Base-by-base conservation (phyloP, 2,888 invertebrate species). In the Eupelmus urozonus region DNA sequence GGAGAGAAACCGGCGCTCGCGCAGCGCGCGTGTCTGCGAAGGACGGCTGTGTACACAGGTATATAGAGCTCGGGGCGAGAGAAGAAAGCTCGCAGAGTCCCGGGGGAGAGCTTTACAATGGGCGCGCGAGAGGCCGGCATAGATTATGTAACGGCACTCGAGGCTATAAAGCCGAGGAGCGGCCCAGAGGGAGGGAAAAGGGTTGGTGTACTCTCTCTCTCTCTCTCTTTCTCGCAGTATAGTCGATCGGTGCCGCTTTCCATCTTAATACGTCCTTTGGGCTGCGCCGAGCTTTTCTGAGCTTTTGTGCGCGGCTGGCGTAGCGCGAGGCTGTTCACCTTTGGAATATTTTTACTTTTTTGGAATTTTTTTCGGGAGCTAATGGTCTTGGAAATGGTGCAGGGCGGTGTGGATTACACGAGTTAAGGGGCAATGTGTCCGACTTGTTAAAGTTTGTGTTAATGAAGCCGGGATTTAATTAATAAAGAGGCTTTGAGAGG, bases 111-210 rank as follows among this genome's bases (percentile, higher is more conserved):
- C 66, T 74, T 66, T 34, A 76, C 29, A 76, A 69, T 69, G 57
- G 62, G 49, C 5, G 40, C 18, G 20, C 13, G 40, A 5, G 27
- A 45, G 40, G 25, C 5, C 23, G 25, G n/a, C 69, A 62, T 76
- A 69, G 69, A 76, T 76, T 76, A 76, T 76, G 76, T 70, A 76
- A 76, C 40, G 42, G 29, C 63, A 62, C 69, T 76, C 45, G 75
- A 40, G 60, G 75, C 75, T 67, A 66, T 53, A 66, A 59, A 49
- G 66, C 27, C 27, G 13, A 13, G 16, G 13, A 7, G 13, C 9
- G 16, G 13, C 13, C 2, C 9, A 13, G 45, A 45, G 45, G 16
- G 16, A 45, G 18, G 7, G 16, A 40, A 53, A 53, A 5, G 60
- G 34, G 49, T n/a, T 16, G 13, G 11, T 42, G 0, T 9, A 23